phyloP scores from a whole-genome alignment of 2,888 invertebrate species.

The Beris morrisii region DNA sequence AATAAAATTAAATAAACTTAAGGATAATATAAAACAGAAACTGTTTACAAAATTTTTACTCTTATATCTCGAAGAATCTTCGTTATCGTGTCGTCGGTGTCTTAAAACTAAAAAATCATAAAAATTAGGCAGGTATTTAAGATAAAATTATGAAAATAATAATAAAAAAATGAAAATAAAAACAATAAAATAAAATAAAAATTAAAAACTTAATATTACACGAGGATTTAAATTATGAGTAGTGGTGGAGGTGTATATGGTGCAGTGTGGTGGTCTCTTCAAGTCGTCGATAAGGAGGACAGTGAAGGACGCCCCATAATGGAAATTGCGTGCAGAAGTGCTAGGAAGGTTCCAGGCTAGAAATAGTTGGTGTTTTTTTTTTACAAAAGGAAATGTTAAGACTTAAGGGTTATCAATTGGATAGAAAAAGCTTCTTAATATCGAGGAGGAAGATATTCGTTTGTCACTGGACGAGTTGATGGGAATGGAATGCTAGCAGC shows the following conservation, averaged over 20 bases:
- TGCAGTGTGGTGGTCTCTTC: constrained; percentile 32
- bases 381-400: constrained; percentile 5
- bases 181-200: constrained; percentile 11
- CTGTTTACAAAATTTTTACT: constrained; percentile 34
- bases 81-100: background rate
- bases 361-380: background rate
- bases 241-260: constrained; percentile 28
- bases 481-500: background rate
- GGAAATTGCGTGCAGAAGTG: background rate
- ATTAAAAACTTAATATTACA: constrained; percentile 26
- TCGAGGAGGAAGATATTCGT: constrained; percentile 28
- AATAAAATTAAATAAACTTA: constrained; percentile 33
- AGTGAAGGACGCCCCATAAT: background rate
- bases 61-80: constrained; percentile 14
- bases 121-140: constrained; percentile 26
- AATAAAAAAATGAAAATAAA: constrained; percentile 12
- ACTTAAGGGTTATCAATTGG: background rate
- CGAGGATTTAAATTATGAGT: constrained; percentile 31
- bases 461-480: constrained; percentile 19
- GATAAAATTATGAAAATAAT: constrained; percentile 11
- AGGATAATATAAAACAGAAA: constrained; percentile 34
- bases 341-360: background rate
- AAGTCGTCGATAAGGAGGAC: constrained; percentile 11
- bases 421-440: background rate
- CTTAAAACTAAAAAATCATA: constrained; percentile 21